phyloP scores from a whole-genome alignment of 2,888 invertebrate genomes.

The Thyatira batis region DNA sequence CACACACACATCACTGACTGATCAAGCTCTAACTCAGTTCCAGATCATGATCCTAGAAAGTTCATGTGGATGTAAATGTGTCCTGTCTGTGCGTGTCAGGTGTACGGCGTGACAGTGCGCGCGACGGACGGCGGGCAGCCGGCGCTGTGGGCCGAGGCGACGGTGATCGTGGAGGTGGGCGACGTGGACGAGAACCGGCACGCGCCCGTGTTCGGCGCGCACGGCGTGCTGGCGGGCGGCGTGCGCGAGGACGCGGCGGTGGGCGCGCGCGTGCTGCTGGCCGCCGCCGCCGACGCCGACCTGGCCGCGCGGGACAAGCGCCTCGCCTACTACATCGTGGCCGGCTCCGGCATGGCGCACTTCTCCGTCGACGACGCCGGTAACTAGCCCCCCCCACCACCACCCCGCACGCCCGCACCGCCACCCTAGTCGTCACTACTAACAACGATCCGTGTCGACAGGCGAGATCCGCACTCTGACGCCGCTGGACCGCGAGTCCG shows the following conservation, averaged over 20 bases:
- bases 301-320: conserved; percentile 90
- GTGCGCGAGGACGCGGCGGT: conserved; percentile 91
- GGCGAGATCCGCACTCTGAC: conserved; percentile 93
- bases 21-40: background rate
- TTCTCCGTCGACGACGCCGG: conserved; percentile 96
- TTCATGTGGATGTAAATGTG: too few species aligned
- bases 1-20: too few species aligned
- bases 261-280: conserved; percentile 89
- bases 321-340: conserved; percentile 92
- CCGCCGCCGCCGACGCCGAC: conserved; percentile 91
- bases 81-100: conserved; percentile 55
- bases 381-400: conserved; percentile 60
- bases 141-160: conserved; percentile 89
- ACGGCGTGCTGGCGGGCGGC: conserved; percentile 85
- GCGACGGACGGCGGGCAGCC: conserved; percentile 94
- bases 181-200: conserved; percentile 97
- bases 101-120: conserved; percentile 92
- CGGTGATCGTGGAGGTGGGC: conserved; percentile 92
- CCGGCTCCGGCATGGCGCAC: conserved; percentile 94
- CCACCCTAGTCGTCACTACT: too few species aligned
- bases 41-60: too few species aligned
- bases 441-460: conserved; percentile 11
- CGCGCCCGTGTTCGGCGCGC: conserved; percentile 91
- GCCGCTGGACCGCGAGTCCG: conserved; percentile 94
- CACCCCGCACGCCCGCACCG: conserved; percentile 40